Percentiles rank a stretch among this genome's conserved stretches.
Conservation (phyloP, 1,140 invertebrate species). For the Drosophila parvula region DNA sequence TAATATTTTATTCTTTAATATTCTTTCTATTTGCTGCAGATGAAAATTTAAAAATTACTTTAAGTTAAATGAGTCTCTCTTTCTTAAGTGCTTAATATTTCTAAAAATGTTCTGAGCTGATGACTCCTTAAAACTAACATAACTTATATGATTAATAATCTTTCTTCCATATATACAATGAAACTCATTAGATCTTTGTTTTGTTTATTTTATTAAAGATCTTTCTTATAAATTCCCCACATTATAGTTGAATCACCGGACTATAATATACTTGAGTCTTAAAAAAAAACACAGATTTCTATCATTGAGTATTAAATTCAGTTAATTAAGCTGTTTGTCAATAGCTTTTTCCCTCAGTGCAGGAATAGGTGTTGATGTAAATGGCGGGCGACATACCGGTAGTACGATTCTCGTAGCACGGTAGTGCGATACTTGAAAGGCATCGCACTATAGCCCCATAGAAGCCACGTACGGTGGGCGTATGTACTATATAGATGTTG, state of each 20-base stretch:
- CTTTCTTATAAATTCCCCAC: background rate
- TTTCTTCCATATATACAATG: background rate
- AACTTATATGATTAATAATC: background rate
- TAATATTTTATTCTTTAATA: background rate
- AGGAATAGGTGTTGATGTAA: conserved; percentile 24
- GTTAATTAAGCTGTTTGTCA: background rate
- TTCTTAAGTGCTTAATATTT: background rate
- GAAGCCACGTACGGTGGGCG: conserved; percentile 31
- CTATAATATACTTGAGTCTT: background rate
- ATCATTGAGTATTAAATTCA: background rate
- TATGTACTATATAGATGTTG: conserved; percentile 11
- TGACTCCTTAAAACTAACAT: background rate
- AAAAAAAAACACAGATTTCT: background rate
- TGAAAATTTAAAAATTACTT: too few relatives aligned
- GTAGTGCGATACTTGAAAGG: conserved; percentile 39
- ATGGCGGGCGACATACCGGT: conserved; percentile 24
- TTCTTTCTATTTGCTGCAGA: background rate
- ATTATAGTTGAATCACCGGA: background rate
- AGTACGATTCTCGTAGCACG: conserved; percentile 26
- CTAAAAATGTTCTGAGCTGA: background rate
- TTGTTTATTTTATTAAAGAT: conserved; percentile 1
- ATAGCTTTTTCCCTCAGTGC: conserved; percentile 1
- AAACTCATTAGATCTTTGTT: background rate
- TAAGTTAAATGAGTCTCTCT: too few relatives aligned
- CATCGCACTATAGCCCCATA: background rate